Conservation (phyloP, 1,140 invertebrate genomes). For the Drosophila tsacasi region DNA sequence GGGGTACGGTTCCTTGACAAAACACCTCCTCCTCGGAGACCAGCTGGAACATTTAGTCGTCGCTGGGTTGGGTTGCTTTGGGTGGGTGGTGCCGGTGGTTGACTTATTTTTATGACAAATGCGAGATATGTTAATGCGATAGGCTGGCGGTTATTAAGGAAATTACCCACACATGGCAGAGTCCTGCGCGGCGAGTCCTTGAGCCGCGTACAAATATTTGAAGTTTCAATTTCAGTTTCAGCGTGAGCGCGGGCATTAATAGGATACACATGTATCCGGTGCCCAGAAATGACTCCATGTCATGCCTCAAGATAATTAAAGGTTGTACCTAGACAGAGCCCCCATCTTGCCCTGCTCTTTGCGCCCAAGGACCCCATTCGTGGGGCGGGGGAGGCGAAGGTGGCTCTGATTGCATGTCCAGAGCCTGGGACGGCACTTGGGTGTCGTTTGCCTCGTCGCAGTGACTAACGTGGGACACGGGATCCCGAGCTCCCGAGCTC, state of each 20-base stretch:
- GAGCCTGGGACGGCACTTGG: constrained; percentile 35
- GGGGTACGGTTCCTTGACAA: constrained; percentile 63
- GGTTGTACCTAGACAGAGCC: constrained; percentile 49
- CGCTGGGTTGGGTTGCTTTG: background rate
- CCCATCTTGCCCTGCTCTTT: constrained; percentile 7
- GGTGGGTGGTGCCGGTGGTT: constrained; percentile 32
- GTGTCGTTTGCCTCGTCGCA: constrained; percentile 58
- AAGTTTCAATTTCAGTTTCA: constrained; percentile 76
- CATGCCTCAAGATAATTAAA: constrained; percentile 83
- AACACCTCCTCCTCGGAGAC: constrained; percentile 55
- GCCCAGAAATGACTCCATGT: constrained; percentile 77
- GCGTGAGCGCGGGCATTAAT: constrained; percentile 54
- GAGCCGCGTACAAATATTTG: constrained; percentile 72
- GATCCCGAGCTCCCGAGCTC: constrained; percentile 3
- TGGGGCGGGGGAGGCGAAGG: background rate
- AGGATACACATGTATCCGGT: constrained; percentile 45
- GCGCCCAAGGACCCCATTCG: constrained; percentile 11
- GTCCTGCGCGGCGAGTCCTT: constrained; percentile 57
- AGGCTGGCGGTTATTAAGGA: constrained; percentile 78
- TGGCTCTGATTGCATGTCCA: constrained; percentile 49
- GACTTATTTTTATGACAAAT: constrained; percentile 81
- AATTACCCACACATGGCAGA: constrained; percentile 66
- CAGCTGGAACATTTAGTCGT: constrained; percentile 29
- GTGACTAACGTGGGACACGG: constrained; percentile 44
- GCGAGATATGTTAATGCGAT: constrained; percentile 83